Percentiles rank a stretch among this genome's conserved stretches.
These are phyloP conservation scores for Bellardia bayeri DNA, from an alignment of 2,888 invertebrate genomes.

Conservation along the genomic window DNA sequence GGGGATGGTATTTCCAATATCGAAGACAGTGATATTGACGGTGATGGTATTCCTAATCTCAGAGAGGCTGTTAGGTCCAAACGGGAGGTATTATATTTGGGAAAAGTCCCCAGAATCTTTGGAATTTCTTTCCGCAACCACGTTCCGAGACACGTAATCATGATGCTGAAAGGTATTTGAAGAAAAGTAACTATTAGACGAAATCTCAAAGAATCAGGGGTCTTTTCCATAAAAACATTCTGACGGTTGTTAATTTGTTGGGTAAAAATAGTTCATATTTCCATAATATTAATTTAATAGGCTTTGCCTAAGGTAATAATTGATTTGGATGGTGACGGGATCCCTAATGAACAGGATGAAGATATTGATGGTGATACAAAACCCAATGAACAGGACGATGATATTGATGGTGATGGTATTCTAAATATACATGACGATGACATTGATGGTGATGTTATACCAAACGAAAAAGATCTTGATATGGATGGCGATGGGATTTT, in stretches of 20 bases:
- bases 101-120: constrained; percentile 68
- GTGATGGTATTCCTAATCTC: constrained; percentile 75
- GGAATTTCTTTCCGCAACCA: constrained; percentile 21
- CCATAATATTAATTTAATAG: constrained; percentile 76
- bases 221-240: constrained; percentile 55
- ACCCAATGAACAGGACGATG: constrained; percentile 77
- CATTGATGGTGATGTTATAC: constrained; percentile 84
- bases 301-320: constrained; percentile 73
- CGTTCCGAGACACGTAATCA: not conserved
- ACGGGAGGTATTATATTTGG: constrained; percentile 78
- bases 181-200: not conserved
- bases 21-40: constrained; percentile 74
- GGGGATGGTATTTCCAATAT: constrained; percentile 74
- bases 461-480: constrained; percentile 82
- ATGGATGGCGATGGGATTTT: constrained; percentile 78
- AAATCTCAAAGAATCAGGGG: constrained; percentile 60
- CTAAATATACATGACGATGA: constrained; percentile 73
- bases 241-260: constrained; percentile 71
- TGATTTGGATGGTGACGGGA: constrained; percentile 75
- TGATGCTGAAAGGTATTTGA: not conserved
- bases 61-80: constrained; percentile 61
- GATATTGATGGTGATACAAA: constrained; percentile 79
- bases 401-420: constrained; percentile 76
- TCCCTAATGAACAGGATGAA: constrained; percentile 78
- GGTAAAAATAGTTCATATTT: constrained; percentile 69